Conservation (phyloP, 2,113 vertebrate genomes). For the Ariopsis seemanni region DNA sequence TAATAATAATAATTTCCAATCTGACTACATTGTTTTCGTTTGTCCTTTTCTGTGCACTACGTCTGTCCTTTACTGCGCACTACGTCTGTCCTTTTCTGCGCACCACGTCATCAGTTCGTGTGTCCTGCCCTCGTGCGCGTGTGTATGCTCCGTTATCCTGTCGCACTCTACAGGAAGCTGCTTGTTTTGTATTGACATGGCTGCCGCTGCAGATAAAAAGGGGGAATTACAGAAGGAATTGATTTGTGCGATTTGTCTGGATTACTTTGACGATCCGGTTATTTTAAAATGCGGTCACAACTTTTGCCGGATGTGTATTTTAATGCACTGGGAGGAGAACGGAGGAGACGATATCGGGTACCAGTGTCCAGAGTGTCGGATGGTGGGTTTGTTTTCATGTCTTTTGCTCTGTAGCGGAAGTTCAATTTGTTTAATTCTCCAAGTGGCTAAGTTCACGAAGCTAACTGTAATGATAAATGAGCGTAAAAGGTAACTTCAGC, state of each 20-base stretch:
- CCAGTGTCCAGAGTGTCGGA: constrained; percentile 76
- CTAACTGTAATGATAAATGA: background rate
- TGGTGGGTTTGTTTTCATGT: constrained; percentile 62
- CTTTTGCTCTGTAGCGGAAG: background rate
- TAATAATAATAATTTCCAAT: background rate
- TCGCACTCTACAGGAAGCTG: constrained; percentile 5
- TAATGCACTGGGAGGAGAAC: constrained; percentile 79
- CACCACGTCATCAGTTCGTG: constrained; percentile 20
- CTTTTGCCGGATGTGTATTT: constrained; percentile 76
- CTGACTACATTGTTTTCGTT: background rate
- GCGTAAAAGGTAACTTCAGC: background rate
- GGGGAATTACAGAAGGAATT: constrained; percentile 73
- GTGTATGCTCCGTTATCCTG: background rate
- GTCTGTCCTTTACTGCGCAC: no score
- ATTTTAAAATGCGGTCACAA: constrained; percentile 78
- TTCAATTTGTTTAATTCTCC: background rate
- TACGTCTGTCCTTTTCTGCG: background rate
- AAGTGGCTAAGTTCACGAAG: background rate
- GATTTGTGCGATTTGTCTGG: constrained; percentile 75
- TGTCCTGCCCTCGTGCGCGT: background rate
- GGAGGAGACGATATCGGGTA: constrained; percentile 73
- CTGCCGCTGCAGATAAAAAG: constrained; percentile 60
- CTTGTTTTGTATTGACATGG: constrained; percentile 59
- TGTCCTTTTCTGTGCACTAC: no score
- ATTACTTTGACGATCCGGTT: constrained; percentile 73